Evolutionary conservation across 2,888 invertebrate genomes (phyloP).

Genomic region (Tribolium freemani): DNA sequence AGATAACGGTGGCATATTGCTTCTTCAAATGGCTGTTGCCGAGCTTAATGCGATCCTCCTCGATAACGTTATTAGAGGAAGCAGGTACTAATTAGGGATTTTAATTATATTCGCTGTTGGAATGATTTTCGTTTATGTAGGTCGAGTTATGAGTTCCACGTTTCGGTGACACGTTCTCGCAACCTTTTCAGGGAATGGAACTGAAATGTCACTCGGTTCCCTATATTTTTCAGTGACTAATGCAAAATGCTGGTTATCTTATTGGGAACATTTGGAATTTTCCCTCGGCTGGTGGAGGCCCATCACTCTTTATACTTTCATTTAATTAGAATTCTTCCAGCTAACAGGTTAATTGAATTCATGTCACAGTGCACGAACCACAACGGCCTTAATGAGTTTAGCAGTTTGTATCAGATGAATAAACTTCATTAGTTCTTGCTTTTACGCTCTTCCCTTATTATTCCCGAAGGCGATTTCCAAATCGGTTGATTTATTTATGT

Average conservation of each 20-base stretch:
- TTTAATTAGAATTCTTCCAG: conserved; percentile 21
- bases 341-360: conserved; percentile 39
- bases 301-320: conserved; percentile 31
- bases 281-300: neutral
- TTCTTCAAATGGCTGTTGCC: conserved; percentile 3
- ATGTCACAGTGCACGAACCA: conserved; percentile 36
- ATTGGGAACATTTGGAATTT: neutral
- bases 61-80: neutral
- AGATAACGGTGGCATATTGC: neutral
- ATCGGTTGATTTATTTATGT: neutral
- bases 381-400: conserved; percentile 40
- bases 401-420: conserved; percentile 40
- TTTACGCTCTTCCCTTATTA: conserved; percentile 10
- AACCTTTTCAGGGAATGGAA: conserved; percentile 4
- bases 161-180: no score
- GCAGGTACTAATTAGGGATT: conserved; percentile 6
- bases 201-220: conserved; percentile 10
- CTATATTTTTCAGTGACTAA: neutral
- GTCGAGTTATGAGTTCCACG: conserved; percentile 15
- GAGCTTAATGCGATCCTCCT: conserved; percentile 1
- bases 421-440: conserved; percentile 39
- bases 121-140: conserved; percentile 9
- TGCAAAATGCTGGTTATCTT: neutral
- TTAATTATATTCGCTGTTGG: neutral
- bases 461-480: neutral